Percentiles rank a stretch among this genome's conserved stretches.
These are phyloP conservation scores for Cephalopterus ornatus DNA, from an alignment of 2,113 vertebrate species.

Conservation along the genomic window DNA sequence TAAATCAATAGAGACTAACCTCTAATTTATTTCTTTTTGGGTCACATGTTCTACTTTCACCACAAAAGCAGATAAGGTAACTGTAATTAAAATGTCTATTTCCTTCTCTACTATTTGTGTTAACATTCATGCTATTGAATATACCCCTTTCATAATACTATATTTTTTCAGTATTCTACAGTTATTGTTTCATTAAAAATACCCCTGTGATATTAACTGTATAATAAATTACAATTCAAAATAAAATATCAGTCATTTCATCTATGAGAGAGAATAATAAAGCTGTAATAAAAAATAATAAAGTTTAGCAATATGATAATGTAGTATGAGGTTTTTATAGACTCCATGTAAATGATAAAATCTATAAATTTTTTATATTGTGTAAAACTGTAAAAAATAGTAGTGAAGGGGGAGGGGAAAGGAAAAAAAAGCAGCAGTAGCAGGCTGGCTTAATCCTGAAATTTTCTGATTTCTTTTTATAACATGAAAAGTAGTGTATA, in stretches of 20 bases:
- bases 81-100: slow-evolving; percentile 38
- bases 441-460: neutral
- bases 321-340: slow-evolving; percentile 43
- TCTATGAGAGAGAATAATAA: slow-evolving; percentile 19
- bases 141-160: neutral
- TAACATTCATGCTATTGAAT: neutral
- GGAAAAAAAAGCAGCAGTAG: neutral
- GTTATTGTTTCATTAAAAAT: slow-evolving; percentile 29
- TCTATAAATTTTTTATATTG: slow-evolving; percentile 50
- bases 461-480: neutral
- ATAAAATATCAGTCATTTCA: slow-evolving; percentile 29
- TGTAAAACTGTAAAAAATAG: slow-evolving; percentile 15
- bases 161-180: slow-evolving; percentile 40
- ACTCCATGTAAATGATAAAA: slow-evolving; percentile 37
- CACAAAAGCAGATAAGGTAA: slow-evolving; percentile 9
- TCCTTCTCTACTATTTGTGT: neutral
- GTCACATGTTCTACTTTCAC: neutral
- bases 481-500: neutral
- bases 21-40: neutral
- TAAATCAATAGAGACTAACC: slow-evolving; percentile 7
- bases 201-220: slow-evolving; percentile 13
- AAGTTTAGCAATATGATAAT: slow-evolving; percentile 38
- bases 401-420: neutral
- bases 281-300: slow-evolving; percentile 46
- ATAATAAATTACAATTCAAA: slow-evolving; percentile 51